phyloP scores from a whole-genome alignment of 1,140 invertebrate genomes.

The Drosophila melanica region DNA sequence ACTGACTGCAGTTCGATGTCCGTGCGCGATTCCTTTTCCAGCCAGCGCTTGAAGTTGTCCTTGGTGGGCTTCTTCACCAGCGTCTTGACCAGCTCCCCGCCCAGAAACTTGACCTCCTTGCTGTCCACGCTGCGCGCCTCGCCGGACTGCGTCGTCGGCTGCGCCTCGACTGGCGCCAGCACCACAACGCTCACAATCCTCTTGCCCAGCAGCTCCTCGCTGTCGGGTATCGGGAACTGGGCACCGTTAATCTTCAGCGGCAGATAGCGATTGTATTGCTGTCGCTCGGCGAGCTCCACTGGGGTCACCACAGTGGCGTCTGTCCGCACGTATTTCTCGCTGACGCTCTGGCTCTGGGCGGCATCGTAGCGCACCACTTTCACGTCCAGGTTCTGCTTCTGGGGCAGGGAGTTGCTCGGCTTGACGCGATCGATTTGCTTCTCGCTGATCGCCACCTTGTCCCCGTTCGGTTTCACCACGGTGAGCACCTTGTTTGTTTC shows the following conservation, averaged over 20 bases:
- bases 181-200: slow-evolving; percentile 92
- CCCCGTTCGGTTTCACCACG: slow-evolving; percentile 87
- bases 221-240: slow-evolving; percentile 92
- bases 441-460: slow-evolving; percentile 84
- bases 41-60: slow-evolving; percentile 92
- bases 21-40: slow-evolving; percentile 90
- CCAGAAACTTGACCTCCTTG: slow-evolving; percentile 87
- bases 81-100: slow-evolving; percentile 89
- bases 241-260: slow-evolving; percentile 92
- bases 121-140: slow-evolving; percentile 83
- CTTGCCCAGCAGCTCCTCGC: slow-evolving; percentile 88
- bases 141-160: slow-evolving; percentile 69
- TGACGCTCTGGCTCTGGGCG: slow-evolving; percentile 89
- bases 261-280: slow-evolving; percentile 92
- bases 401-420: slow-evolving; percentile 81
- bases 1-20: slow-evolving; percentile 90
- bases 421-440: slow-evolving; percentile 85
- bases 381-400: slow-evolving; percentile 89
- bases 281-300: slow-evolving; percentile 89
- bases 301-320: slow-evolving; percentile 90
- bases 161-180: slow-evolving; percentile 89
- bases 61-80: slow-evolving; percentile 89
- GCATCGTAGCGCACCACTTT: slow-evolving; percentile 93
- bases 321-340: slow-evolving; percentile 89
- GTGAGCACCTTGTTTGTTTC: slow-evolving; percentile 88